phyloP scores from a whole-genome alignment of 2,888 invertebrate genomes.

The Quadroppia sp. region DNA sequence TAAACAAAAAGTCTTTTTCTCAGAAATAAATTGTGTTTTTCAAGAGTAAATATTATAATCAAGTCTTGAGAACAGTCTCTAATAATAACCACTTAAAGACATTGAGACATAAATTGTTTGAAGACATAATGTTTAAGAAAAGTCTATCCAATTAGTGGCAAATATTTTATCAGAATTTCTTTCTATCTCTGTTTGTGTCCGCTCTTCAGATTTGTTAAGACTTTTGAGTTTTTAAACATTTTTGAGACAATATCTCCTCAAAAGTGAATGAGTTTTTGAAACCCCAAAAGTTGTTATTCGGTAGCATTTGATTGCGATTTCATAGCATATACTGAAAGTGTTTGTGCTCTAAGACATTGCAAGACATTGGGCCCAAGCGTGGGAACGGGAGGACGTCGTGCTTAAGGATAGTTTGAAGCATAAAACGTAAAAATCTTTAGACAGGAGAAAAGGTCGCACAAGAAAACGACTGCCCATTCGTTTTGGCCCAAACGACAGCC shows the following conservation, averaged over 20 bases:
- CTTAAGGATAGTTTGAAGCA: constrained; percentile 35
- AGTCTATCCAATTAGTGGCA: background rate
- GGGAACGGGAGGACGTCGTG: constrained; percentile 24
- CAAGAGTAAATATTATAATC: no score
- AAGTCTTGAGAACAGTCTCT: background rate
- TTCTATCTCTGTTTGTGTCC: background rate
- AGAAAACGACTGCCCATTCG: background rate
- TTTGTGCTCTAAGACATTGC: background rate
- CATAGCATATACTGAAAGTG: background rate
- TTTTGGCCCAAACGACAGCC: background rate
- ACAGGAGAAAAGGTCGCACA: constrained; percentile 19
- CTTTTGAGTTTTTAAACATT: no score
- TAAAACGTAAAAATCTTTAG: constrained; percentile 4
- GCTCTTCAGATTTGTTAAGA: background rate
- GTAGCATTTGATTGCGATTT: constrained; percentile 19
- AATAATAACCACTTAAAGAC: background rate
- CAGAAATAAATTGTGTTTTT: background rate
- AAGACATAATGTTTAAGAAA: background rate
- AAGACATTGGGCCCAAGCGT: constrained; percentile 23
- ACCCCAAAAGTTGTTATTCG: constrained; percentile 6
- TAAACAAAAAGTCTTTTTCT: background rate
- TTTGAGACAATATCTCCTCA: constrained; percentile 16
- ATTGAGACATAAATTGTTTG: background rate
- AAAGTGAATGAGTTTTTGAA: background rate
- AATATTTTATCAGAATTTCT: constrained; percentile 11